These are phyloP conservation scores for Pseudopipra pipra DNA, from an alignment of 2,113 vertebrate species.

Conservation along the genomic window DNA sequence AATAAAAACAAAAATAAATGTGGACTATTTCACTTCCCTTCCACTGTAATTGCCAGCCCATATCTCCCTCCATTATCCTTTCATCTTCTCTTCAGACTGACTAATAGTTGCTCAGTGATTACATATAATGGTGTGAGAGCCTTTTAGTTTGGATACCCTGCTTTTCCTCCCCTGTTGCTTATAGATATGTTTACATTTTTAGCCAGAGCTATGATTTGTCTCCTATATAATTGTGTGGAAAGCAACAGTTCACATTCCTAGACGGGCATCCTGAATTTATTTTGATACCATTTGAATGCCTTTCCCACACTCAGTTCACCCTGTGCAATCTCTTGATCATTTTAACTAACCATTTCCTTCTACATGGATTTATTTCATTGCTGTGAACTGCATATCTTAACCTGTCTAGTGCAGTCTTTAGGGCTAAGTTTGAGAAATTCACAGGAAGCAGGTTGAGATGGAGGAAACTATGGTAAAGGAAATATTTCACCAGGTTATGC, in stretches of 20 bases:
- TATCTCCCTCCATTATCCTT: constrained; percentile 61
- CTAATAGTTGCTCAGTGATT: constrained; percentile 49
- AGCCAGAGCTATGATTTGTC: constrained; percentile 28
- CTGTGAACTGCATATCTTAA: neutral
- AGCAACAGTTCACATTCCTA: constrained; percentile 29
- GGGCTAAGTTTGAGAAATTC: neutral
- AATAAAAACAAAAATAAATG: constrained; percentile 32
- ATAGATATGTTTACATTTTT: constrained; percentile 54
- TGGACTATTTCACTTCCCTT: neutral
- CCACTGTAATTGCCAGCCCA: neutral
- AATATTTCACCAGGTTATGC: neutral
- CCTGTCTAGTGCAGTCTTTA: too few relatives aligned
- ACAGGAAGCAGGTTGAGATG: neutral
- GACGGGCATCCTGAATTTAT: constrained; percentile 31
- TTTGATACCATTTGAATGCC: neutral
- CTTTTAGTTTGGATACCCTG: constrained; percentile 46
- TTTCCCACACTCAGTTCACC: neutral
- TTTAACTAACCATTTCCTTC: neutral
- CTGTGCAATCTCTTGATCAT: neutral
- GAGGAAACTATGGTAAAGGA: neutral
- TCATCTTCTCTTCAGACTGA: constrained; percentile 58
- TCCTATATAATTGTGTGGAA: constrained; percentile 14
- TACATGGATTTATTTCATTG: neutral
- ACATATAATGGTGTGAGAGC: constrained; percentile 53
- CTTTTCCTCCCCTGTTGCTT: constrained; percentile 4